Evolutionary conservation across 2,797 vertebrate species (phyloP).

Genomic region (Neomorphus geoffroyi): DNA sequence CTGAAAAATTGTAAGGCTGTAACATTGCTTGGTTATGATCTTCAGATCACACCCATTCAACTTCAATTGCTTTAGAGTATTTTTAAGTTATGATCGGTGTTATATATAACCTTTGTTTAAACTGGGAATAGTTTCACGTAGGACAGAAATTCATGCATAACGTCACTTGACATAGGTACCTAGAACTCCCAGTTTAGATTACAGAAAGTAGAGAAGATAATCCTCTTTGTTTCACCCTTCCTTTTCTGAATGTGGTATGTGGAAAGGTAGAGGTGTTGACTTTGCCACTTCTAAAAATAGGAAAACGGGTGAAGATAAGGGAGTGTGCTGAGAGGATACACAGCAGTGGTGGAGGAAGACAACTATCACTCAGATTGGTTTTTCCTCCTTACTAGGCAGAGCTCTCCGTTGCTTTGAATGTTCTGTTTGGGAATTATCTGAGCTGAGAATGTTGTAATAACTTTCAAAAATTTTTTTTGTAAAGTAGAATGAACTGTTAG

Average conservation of each 20-base stretch:
- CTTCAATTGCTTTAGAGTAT: not conserved
- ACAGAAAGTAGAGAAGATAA: not conserved
- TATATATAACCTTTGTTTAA: not conserved
- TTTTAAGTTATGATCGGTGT: not conserved
- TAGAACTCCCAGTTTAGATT: not conserved
- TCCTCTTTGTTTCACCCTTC: not conserved
- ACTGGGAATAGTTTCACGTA: accelerated
- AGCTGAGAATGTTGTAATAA: not conserved
- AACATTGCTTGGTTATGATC: not conserved
- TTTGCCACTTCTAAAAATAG: not conserved
- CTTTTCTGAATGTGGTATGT: not conserved
- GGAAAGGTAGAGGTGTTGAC: not conserved
- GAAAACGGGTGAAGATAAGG: not conserved
- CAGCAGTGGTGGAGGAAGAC: not conserved
- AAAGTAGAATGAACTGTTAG: not conserved
- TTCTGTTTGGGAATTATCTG: not conserved
- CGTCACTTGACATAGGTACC: not conserved
- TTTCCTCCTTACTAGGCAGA: not conserved
- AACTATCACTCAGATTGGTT: not conserved
- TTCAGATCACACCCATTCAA: not conserved
- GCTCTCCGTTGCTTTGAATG: not conserved
- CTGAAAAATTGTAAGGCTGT: not conserved
- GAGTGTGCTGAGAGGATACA: not conserved
- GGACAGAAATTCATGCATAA: not conserved
- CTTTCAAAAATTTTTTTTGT: not conserved